Evolutionary conservation across 2,888 invertebrate species (phyloP), one percentile per base, ranked within the genome.

Genomic region (Heliconius sara): DNA sequence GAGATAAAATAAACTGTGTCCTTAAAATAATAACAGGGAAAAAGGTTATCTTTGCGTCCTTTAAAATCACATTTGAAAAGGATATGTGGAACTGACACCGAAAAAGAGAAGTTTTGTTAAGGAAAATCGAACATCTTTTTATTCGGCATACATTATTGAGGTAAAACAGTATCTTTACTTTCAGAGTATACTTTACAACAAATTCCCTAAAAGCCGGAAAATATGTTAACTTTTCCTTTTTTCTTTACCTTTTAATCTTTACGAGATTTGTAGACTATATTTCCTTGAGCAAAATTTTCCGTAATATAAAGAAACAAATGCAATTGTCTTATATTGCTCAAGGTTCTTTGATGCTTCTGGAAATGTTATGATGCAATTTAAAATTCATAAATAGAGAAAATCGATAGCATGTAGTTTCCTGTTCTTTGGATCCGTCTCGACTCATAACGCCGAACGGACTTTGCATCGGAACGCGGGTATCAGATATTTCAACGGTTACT

Each of bases 401-500:
- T 85, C 84, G 84, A 86, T 84, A 82, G 80, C 78, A 79, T 71
- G 80, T 83, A 83, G 83, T 84, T 82, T 83, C 74, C 78, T 80
- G 79, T 81, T 80, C 83, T 84, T 83, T 81, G 82, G 83, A 84
- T 83, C 82, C 80, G 70, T 73, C 73, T 73, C 73, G 60, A 82
- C 63, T 77, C 65, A 76, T 75, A 67, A 79, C 77, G 74, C 76
- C 68, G 79, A 81, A 67, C 78, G 75, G 65, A 76, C 83, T 81
- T 81, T 80, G 84, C 83, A 84, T 84, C 34, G 78, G 78, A 79
- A 84, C 82, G 79, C 78, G 70, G 78, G 78, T 81, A 79, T 82
- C 79, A 89, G 91, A 92, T 90, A 91, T 90, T 91, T 87, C 83
- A 87, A 86, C 89, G 89, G 89, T 89, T 89, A 90, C 90, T 91